A percentile compares a stretch with the other conserved stretches of the same genome.
Evolutionary conservation across 2,113 vertebrate species (phyloP).

Genomic region (Varanus komodoensis): DNA sequence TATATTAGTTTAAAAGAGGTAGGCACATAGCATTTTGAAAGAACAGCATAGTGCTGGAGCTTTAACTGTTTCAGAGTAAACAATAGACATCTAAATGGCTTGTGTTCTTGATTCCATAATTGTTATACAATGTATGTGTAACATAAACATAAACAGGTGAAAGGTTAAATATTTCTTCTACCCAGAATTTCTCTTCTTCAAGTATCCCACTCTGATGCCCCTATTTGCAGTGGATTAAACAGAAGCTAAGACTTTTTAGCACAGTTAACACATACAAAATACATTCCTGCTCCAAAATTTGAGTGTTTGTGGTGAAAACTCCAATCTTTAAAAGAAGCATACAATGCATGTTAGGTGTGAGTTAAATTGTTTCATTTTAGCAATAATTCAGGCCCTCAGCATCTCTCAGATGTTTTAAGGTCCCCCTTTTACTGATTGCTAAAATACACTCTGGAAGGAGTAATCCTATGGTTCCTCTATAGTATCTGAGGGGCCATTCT

Average conservation of each 20-base stretch:
- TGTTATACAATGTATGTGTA: background rate
- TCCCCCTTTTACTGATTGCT: no score
- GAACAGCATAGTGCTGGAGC: background rate
- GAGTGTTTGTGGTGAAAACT: background rate
- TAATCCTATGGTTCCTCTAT: no score
- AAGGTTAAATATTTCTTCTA: background rate
- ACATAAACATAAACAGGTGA: background rate
- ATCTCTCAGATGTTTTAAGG: no score
- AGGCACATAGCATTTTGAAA: background rate
- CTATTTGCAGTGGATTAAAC: background rate
- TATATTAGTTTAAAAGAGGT: background rate
- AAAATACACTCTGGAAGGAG: no score
- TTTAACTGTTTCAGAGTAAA: background rate
- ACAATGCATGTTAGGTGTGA: background rate
- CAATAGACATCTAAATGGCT: background rate
- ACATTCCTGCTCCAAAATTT: background rate
- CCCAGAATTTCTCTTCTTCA: background rate
- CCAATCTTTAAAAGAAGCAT: background rate
- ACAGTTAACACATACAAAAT: background rate
- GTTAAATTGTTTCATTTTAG: background rate
- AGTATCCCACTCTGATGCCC: background rate
- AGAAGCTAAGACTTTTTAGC: background rate
- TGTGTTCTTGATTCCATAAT: background rate
- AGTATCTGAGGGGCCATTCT: no score
- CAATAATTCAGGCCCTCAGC: background rate